phyloP scores from a whole-genome alignment of 1,140 invertebrate species.

The Cecropterus lyciades region DNA sequence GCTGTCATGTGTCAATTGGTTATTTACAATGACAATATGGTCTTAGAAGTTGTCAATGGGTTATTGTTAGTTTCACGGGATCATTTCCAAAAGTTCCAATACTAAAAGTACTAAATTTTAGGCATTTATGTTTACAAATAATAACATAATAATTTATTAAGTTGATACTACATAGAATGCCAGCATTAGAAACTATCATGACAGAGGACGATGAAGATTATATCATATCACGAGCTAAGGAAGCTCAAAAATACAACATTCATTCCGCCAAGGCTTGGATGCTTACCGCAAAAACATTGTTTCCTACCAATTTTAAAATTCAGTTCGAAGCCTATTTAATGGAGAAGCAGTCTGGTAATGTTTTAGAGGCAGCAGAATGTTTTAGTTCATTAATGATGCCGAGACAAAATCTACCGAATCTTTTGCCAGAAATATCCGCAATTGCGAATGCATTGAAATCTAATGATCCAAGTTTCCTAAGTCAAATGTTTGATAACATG shows the following conservation, averaged over 20 bases:
- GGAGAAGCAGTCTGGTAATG: constrained; percentile 91
- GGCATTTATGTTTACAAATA: too few species aligned
- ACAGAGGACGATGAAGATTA: constrained; percentile 91
- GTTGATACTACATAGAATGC: constrained; percentile 50
- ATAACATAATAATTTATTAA: too few species aligned
- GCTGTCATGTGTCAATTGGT: too few species aligned
- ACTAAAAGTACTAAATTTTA: too few species aligned
- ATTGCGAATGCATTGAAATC: constrained; percentile 90
- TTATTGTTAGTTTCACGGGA: too few species aligned
- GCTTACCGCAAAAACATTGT: constrained; percentile 94
- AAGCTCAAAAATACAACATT: constrained; percentile 88
- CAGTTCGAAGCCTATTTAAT: constrained; percentile 94
- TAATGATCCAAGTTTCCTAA: constrained; percentile 83
- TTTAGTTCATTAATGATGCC: constrained; percentile 86
- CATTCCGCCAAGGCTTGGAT: constrained; percentile 95
- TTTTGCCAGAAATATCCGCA: constrained; percentile 92
- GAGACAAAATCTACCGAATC: constrained; percentile 81
- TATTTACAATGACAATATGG: too few species aligned
- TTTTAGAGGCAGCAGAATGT: constrained; percentile 92
- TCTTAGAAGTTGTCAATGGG: too few species aligned
- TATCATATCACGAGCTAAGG: constrained; percentile 90
- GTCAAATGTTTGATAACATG: constrained; percentile 89
- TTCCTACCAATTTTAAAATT: constrained; percentile 93
- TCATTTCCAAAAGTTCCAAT: too few species aligned
- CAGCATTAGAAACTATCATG: constrained; percentile 55